Evolutionary conservation across 2,797 vertebrate genomes (phyloP).

Genomic region (Myotis findleyi): DNA sequence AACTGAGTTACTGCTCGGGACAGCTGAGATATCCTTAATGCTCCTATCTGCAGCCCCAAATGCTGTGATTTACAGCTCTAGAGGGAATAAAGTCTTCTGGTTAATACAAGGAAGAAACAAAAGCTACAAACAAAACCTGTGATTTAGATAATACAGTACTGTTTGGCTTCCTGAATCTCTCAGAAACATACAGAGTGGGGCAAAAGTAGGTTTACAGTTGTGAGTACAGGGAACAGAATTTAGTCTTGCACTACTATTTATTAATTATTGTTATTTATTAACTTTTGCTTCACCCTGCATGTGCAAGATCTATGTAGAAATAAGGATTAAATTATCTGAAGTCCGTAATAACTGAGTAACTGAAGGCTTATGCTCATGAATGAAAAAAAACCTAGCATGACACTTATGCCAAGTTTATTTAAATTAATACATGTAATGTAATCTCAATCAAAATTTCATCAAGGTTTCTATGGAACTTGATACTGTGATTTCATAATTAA

Average conservation of each 20-base stretch:
- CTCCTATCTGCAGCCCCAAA: neutral
- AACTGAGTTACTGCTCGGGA: constrained; percentile 31
- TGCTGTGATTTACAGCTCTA: constrained; percentile 61
- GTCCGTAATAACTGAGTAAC: neutral
- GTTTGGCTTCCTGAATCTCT: constrained; percentile 6
- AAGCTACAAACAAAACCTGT: constrained; percentile 56
- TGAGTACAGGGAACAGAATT: neutral
- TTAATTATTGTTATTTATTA: neutral
- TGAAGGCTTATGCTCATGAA: neutral
- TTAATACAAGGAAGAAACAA: constrained; percentile 32
- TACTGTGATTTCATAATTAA: neutral
- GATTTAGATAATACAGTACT: constrained; percentile 51
- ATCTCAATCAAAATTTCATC: neutral
- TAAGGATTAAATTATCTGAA: neutral
- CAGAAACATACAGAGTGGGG: neutral
- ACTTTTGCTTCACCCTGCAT: neutral
- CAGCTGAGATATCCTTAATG: neutral
- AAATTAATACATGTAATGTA: neutral
- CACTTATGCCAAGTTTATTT: neutral
- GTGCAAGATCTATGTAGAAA: neutral
- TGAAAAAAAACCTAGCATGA: neutral
- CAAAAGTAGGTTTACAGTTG: neutral
- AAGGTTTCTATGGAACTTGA: neutral
- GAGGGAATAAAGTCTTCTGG: constrained; percentile 35
- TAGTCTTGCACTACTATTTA: neutral